Percentiles rank a stretch among this genome's conserved stretches.
phyloP scores from a whole-genome alignment of 2,113 vertebrate genomes.

The Trematomus loennbergii region DNA sequence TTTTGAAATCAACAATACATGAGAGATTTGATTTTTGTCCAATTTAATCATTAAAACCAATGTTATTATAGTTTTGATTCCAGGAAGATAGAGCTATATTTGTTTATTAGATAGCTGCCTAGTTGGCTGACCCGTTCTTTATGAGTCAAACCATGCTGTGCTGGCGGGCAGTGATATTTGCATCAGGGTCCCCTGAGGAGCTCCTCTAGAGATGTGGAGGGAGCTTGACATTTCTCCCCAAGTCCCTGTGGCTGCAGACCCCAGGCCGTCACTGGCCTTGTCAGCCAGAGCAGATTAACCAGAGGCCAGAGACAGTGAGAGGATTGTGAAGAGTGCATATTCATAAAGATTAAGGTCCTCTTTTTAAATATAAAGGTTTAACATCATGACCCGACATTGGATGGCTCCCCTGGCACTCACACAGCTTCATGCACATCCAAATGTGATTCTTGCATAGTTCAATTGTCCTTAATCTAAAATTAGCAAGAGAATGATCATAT shows the following conservation, averaged over 20 bases:
- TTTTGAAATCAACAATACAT: neutral
- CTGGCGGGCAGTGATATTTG: slow-evolving; percentile 74
- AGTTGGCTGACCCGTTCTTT: slow-evolving; percentile 46
- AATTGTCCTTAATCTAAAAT: slow-evolving; percentile 21
- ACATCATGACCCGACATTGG: slow-evolving; percentile 23
- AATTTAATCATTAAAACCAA: neutral
- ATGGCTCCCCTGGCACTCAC: slow-evolving; percentile 15
- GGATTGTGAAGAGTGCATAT: slow-evolving; percentile 26
- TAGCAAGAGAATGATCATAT: slow-evolving; percentile 22
- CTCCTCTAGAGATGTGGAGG: slow-evolving; percentile 68
- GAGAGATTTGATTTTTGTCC: too few species aligned
- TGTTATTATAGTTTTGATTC: neutral
- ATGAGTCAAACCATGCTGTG: slow-evolving; percentile 66
- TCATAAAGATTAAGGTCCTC: slow-evolving; percentile 48
- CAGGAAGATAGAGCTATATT: neutral
- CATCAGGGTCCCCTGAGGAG: slow-evolving; percentile 60
- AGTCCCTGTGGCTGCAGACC: slow-evolving; percentile 67
- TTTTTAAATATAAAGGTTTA: slow-evolving; percentile 36
- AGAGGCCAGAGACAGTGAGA: slow-evolving; percentile 49
- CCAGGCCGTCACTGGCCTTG: slow-evolving; percentile 61
- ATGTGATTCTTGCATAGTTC: slow-evolving; percentile 11
- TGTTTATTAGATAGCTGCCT: slow-evolving; percentile 29
- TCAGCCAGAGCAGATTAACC: slow-evolving; percentile 71
- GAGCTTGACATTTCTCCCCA: slow-evolving; percentile 75
- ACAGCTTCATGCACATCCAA: slow-evolving; percentile 17